Percentiles rank a stretch among this genome's conserved stretches.
Evolutionary conservation across 2,113 vertebrate species (phyloP).

Genomic region (Diadophis punctatus): DNA sequence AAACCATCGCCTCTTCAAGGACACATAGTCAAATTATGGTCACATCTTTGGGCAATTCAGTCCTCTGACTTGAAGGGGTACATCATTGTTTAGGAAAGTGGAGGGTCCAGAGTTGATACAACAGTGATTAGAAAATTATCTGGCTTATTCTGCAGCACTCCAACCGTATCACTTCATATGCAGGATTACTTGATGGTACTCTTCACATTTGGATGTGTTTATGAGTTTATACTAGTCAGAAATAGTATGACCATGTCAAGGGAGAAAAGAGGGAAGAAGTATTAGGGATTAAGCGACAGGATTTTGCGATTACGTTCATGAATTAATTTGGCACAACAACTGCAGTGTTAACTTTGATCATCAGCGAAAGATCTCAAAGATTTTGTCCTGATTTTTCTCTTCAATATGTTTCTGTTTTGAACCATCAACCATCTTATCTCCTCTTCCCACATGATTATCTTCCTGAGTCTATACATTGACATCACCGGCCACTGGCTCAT

Average conservation of each 20-base stretch:
- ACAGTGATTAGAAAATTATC: not conserved
- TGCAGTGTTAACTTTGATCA: not conserved
- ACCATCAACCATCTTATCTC: too few relatives aligned
- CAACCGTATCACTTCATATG: not conserved
- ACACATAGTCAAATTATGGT: not conserved
- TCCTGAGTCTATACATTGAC: not conserved
- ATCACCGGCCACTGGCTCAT: not conserved
- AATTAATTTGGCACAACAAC: not conserved
- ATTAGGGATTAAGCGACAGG: not conserved
- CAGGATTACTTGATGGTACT: not conserved
- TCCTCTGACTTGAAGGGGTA: not conserved
- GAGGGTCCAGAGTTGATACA: not conserved
- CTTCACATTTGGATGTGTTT: not conserved
- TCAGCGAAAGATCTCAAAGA: not conserved
- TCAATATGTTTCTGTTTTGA: not conserved
- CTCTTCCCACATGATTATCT: not conserved
- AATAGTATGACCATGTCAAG: not conserved
- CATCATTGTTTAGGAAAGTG: not conserved
- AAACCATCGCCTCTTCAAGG: not conserved
- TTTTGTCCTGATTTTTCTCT: not conserved
- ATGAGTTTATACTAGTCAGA: not conserved
- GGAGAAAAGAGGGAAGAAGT: not conserved
- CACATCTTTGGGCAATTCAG: not conserved
- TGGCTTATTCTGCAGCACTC: not conserved
- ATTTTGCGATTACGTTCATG: not conserved